Base-by-base conservation (phyloP, 2,888 invertebrate species). In the Cryptops parisi region DNA sequence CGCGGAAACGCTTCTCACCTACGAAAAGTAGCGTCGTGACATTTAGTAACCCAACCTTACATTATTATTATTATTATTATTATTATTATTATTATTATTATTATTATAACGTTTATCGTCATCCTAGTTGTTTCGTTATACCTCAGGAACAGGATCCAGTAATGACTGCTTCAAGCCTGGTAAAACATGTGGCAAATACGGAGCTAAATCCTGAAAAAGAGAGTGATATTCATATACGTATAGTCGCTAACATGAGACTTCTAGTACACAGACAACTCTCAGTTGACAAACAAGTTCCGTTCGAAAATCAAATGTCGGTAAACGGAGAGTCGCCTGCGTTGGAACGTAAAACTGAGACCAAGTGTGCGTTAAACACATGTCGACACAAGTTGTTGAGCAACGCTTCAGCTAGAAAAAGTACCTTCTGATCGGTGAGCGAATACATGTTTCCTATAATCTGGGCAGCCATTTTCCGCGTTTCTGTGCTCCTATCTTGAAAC, bases 361-460 rank as follows among this genome's bases (percentile, higher is more conserved):
- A 33, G 15, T 33, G 33, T 6, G 15, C 15, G 15, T 33, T 33
- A 9, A 9, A 15, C 33, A 33, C 9, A 33, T 6, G 15, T 33
- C 33, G 33, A 33, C 6, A 33, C 15, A 33, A 6, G 51, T 15
- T 15, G 33, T 33, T 15, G 15, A 17, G 23, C 15, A 19, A 12
- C n/a, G 41, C n/a, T n/a, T n/a, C n/a, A n/a, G n/a, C n/a, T n/a
- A n/a, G n/a, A n/a, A n/a, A n/a, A n/a, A n/a, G n/a, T 53, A 72
- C 73, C 67, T 98, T 98, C 70, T 97, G 94, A 72, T 97, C 97
- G 0, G 97, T 97, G 45, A 99, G 74, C 1, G 94, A 94, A 72
- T 97, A 98, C 93, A 98, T 97, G 71, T 97, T 98, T 54, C 97
- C 96, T 62, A 99, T 96, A 68, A 99, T 97, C 74, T 98, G 96